Evolutionary conservation across 2,797 vertebrate genomes (phyloP).

Genomic region (Nasua narica): DNA sequence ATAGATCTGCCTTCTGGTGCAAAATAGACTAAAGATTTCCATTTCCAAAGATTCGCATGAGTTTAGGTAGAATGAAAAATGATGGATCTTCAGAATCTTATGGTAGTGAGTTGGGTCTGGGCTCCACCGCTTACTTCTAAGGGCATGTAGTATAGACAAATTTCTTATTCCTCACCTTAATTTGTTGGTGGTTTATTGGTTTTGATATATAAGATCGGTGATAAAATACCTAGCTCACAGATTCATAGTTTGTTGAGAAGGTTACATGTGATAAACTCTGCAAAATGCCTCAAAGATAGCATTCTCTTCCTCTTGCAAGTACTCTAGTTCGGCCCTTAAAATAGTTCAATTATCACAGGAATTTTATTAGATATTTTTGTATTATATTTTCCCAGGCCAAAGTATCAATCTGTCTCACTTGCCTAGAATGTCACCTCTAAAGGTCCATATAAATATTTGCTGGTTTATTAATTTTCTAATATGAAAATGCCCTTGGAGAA

Average conservation of each 20-base stretch:
- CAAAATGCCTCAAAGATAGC: neutral
- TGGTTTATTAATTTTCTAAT: neutral
- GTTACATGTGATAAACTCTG: neutral
- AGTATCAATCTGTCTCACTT: neutral
- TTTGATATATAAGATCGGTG: neutral
- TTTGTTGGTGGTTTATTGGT: neutral
- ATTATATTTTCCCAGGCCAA: neutral
- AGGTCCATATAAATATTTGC: neutral
- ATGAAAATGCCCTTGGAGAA: neutral
- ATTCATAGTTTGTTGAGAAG: neutral
- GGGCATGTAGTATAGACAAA: neutral
- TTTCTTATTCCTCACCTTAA: neutral
- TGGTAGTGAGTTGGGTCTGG: neutral
- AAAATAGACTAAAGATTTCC: neutral
- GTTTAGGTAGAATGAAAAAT: neutral
- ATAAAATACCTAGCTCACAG: neutral
- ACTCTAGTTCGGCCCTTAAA: neutral
- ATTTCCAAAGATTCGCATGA: neutral
- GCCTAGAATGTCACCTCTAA: neutral
- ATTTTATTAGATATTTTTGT: neutral
- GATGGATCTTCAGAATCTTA: neutral
- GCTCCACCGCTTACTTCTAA: neutral
- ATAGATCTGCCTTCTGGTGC: neutral
- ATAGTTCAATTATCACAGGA: neutral
- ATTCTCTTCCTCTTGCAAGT: neutral